Evolutionary conservation across 2,113 vertebrate genomes (phyloP).

Genomic region (Struthio camelus): DNA sequence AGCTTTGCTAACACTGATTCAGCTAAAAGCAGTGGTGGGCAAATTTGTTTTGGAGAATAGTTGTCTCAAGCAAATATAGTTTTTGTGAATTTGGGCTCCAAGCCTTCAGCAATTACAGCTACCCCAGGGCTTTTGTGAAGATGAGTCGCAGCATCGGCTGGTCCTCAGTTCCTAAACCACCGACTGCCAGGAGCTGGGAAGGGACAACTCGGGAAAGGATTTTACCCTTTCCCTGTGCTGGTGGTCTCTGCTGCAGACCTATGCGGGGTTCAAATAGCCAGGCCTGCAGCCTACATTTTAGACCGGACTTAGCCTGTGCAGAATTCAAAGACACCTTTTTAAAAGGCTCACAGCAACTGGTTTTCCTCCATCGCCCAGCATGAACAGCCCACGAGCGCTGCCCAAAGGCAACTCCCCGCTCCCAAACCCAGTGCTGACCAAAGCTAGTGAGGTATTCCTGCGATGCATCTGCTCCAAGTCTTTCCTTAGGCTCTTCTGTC

Average conservation of each 20-base stretch:
- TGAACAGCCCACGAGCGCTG: fast-evolving
- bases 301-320: neutral
- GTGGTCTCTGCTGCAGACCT: fast-evolving
- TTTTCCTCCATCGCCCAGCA: neutral
- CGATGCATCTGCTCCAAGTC: neutral
- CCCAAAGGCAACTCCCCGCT: neutral
- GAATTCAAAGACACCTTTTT: neutral
- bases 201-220: neutral
- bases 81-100: neutral
- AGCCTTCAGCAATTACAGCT: neutral
- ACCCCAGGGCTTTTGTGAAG: neutral
- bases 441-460: neutral
- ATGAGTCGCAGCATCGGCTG: neutral
- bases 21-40: neutral
- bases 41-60: slow-evolving; percentile 37
- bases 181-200: neutral
- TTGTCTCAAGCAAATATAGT: slow-evolving; percentile 3
- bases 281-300: too few relatives aligned
- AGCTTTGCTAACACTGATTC: neutral
- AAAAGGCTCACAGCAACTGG: neutral
- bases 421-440: neutral
- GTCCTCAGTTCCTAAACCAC: neutral
- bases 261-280: neutral
- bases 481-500: neutral
- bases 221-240: neutral